Evolutionary conservation across 2,797 vertebrate species (phyloP), one percentile per base, ranked within the genome.

Genomic region (Adelosebastes latens): DNA sequence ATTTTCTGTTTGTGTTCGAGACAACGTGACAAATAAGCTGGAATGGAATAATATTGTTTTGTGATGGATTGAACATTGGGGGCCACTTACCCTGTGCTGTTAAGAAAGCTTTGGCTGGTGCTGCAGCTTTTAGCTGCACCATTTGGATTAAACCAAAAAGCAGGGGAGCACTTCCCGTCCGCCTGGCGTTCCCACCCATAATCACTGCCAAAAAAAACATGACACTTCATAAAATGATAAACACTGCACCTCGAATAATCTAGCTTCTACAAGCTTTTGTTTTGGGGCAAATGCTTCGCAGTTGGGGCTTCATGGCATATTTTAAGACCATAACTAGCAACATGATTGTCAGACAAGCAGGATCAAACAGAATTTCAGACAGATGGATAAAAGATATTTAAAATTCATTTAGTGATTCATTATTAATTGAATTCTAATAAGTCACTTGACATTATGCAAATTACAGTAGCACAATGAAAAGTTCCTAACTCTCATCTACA

Each of bases 91-190:
- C 98, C 98, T 10, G 96, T 99, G 94, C 97, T 99, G 93, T 97
- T 99, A 83, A 97, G 93, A 89, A 97, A 99, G 93, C 93, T 98
- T 89, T 98, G 97, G 69, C 97, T 98, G 67, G 94, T 87, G 82
- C 96, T 97, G 90, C 98, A 99, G 87, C 97, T 97, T 94, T 96
- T 97, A 68, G 96, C 93, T 1, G 89, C 90, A 53, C 95, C 94
- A 59, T 96, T 95, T 0, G 96, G 96, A 91, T 97, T 97, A 91
- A 97, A 98, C 98, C 98, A 99, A 94, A 99, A 99, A 82, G 98
- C 97, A 83, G 98, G 97, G 73, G 96, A 93, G 80, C 98, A 99
- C 87, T 96, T 97, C 81, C 97, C 98, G 67, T 97, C 95, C 34
- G 94, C 91, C 79, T 97, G 97, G 80, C 98, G 97, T 91, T 99